Evolutionary conservation across 2,113 vertebrate species (phyloP).

Genomic region (Pelmatolapia mariae): DNA sequence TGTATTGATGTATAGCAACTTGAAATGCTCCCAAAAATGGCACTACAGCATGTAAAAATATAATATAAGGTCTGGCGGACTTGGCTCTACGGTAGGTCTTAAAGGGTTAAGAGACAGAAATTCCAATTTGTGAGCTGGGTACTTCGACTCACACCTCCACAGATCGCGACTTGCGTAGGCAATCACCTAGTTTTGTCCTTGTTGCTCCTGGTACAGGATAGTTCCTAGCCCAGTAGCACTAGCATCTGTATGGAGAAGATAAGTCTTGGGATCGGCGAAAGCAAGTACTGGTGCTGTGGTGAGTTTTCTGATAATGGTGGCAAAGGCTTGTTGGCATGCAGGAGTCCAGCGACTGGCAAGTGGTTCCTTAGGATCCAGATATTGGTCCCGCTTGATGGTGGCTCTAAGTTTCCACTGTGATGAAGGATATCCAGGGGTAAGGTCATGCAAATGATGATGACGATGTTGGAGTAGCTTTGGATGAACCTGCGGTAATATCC

Average conservation of each 20-base stretch:
- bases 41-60: too few relatives aligned
- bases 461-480: not conserved
- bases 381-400: not conserved
- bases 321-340: not conserved
- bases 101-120: not conserved
- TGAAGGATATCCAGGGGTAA: not conserved
- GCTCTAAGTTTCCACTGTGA: not conserved
- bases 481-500: not conserved
- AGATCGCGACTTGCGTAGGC: not conserved
- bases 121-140: not conserved
- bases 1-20: too few relatives aligned
- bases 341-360: not conserved
- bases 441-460: not conserved
- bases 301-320: not conserved
- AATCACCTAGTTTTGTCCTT: not conserved
- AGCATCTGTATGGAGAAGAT: not conserved
- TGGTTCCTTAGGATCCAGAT: not conserved
- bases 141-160: not conserved
- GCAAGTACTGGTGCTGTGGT: not conserved
- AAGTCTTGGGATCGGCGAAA: not conserved
- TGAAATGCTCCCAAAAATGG: too few relatives aligned
- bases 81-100: too few relatives aligned
- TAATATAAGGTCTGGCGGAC: too few relatives aligned
- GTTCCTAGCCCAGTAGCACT: not conserved
- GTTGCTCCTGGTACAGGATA: not conserved